Conservation (phyloP, 2,888 invertebrate genomes). For the Drosophila melanosoma region DNA sequence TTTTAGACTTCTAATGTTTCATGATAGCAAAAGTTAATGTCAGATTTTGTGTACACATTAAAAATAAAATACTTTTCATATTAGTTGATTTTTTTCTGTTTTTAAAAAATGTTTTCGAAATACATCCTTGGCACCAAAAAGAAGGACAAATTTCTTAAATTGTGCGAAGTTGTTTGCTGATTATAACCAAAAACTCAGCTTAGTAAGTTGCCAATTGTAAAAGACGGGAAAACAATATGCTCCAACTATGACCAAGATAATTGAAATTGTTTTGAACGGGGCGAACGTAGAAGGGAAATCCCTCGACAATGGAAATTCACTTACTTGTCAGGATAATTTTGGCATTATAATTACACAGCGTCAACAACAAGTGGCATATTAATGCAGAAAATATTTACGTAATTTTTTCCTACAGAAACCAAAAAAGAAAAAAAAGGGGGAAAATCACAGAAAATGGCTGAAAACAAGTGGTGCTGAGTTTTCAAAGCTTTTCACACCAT, state of each 20-base stretch:
- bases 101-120: background rate
- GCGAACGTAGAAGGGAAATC: background rate
- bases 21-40: too few relatives aligned
- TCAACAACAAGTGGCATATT: conserved; percentile 29
- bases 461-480: conserved; percentile 27
- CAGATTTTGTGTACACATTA: too few relatives aligned
- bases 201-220: background rate
- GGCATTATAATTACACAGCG: conserved; percentile 32
- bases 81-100: too few relatives aligned
- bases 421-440: background rate
- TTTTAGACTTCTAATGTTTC: background rate
- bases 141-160: background rate
- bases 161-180: background rate
- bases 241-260: background rate
- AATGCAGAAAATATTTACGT: conserved; percentile 41
- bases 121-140: too few relatives aligned
- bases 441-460: conserved; percentile 9
- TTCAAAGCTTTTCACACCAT: conserved; percentile 42
- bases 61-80: too few relatives aligned
- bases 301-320: conserved; percentile 8
- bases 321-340: conserved; percentile 15
- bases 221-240: background rate
- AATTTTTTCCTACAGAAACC: background rate
- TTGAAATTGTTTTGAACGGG: background rate
- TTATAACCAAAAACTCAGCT: background rate